These are phyloP conservation scores for Coregonus sp. DNA, from an alignment of 2,797 vertebrate genomes.

Conservation along the genomic window DNA sequence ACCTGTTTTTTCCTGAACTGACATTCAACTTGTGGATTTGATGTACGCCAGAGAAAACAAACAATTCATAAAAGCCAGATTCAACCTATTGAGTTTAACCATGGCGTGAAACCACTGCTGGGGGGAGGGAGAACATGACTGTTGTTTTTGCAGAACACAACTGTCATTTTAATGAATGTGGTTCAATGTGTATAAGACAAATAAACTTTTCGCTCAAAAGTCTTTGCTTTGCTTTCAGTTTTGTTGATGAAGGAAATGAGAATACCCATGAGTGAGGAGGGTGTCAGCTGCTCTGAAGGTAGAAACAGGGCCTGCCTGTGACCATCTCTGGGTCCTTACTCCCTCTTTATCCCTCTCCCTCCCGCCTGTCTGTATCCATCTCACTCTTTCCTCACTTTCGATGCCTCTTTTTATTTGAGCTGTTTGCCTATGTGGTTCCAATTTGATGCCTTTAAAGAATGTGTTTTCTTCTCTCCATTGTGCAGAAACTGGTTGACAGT, in stretches of 20 bases:
- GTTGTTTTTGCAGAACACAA: constrained; percentile 56
- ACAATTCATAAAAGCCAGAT: constrained; percentile 33
- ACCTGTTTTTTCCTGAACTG: constrained; percentile 15
- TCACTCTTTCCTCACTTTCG: constrained; percentile 30
- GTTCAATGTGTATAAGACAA: constrained; percentile 51
- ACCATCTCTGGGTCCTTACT: constrained; percentile 51
- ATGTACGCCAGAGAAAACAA: constrained; percentile 30
- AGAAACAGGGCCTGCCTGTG: constrained; percentile 45
- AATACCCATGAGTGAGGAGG: constrained; percentile 41
- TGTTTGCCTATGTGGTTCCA: constrained; percentile 58
- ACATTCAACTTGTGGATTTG: constrained; percentile 25
- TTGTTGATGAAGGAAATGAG: constrained; percentile 60
- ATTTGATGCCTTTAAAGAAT: constrained; percentile 55
- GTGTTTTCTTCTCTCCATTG: constrained; percentile 53
- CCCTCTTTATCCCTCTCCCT: constrained; percentile 31
- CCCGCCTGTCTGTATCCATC: constrained; percentile 49
- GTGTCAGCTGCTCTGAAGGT: constrained; percentile 38
- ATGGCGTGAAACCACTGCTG: constrained; percentile 53
- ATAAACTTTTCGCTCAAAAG: constrained; percentile 49
- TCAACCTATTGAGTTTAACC: constrained; percentile 46
- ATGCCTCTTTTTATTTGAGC: constrained; percentile 54
- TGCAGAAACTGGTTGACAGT: constrained; percentile 60
- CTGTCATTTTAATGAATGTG: constrained; percentile 63
- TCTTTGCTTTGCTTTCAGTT: constrained; percentile 61
- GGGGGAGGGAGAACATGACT: constrained; percentile 37